Evolutionary conservation across 2,797 vertebrate species (phyloP).

Genomic region (Xenopus petersii): DNA sequence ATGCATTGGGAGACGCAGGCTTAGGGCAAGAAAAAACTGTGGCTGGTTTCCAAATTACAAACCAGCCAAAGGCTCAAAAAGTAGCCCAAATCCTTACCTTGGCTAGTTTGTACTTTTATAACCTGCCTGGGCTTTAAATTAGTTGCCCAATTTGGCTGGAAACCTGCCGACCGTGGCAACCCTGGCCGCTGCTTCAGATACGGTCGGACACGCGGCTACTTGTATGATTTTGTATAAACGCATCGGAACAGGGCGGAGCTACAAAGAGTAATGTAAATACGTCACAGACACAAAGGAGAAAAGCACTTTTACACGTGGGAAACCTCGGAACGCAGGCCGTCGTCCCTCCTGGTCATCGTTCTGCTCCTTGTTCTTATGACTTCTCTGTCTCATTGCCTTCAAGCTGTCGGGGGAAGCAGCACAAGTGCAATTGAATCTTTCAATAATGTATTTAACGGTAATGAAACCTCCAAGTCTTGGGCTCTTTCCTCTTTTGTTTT

Average conservation of each 20-base stretch:
- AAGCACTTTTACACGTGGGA: conserved; percentile 58
- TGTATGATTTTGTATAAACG: not conserved
- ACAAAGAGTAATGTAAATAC: conserved; percentile 53
- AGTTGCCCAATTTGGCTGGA: too few species aligned
- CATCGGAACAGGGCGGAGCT: not conserved
- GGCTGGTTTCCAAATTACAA: too few species aligned
- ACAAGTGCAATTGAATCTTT: conserved; percentile 62
- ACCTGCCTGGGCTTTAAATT: too few species aligned
- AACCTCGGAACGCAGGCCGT: not conserved
- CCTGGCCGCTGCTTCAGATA: too few species aligned
- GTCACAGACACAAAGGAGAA: conserved; percentile 57
- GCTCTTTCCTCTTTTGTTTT: conserved; percentile 60
- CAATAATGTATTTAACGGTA: conserved; percentile 74
- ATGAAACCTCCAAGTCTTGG: conserved; percentile 71
- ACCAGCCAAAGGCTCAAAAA: too few species aligned
- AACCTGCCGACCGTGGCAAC: too few species aligned
- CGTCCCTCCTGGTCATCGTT: not conserved
- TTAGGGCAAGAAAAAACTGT: too few species aligned
- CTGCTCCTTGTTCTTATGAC: conserved; percentile 51
- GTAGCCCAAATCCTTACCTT: too few species aligned
- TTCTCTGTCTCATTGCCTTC: conserved; percentile 71
- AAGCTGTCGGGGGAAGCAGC: conserved; percentile 64
- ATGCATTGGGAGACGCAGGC: too few species aligned
- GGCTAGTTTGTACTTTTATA: too few species aligned
- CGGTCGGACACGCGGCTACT: not conserved